Conservation (phyloP, 2,113 vertebrate species). For the Tylochromis polylepis region DNA sequence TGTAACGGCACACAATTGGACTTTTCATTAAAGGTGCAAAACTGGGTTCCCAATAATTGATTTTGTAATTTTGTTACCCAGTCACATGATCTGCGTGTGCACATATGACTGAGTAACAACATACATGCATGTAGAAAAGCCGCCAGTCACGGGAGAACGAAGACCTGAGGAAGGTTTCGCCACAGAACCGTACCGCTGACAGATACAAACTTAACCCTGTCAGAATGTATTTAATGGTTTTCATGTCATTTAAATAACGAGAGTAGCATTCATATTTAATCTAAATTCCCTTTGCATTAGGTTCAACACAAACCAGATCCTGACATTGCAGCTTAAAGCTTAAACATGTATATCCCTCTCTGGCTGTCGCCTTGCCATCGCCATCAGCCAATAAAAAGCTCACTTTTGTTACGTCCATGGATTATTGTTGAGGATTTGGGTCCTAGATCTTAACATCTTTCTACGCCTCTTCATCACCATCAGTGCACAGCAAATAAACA, state of each 20-base stretch:
- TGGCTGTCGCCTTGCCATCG: not conserved
- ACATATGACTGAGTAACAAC: rapidly evolving
- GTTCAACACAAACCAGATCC: not conserved
- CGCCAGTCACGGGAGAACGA: too few relatives aligned
- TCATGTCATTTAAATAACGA: too few relatives aligned
- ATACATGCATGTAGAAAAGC: not conserved
- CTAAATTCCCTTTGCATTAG: not conserved
- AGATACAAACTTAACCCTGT: not conserved
- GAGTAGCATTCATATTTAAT: too few relatives aligned
- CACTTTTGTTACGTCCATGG: not conserved
- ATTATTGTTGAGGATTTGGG: rapidly evolving
- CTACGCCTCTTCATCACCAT: not conserved
- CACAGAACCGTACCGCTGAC: not conserved
- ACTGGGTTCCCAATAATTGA: not conserved
- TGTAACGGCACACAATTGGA: not conserved
- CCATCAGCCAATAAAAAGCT: not conserved
- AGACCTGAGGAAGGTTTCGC: too few relatives aligned
- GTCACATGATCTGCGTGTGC: not conserved
- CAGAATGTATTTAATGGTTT: too few relatives aligned
- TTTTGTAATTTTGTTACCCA: not conserved
- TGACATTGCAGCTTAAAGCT: not conserved
- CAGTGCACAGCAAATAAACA: not conserved
- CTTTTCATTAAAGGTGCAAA: not conserved
- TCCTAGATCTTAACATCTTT: not conserved
- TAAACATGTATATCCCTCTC: not conserved